phyloP scores from a whole-genome alignment of 2,888 invertebrate species.

The Drosophila nr. perissopoda region DNA sequence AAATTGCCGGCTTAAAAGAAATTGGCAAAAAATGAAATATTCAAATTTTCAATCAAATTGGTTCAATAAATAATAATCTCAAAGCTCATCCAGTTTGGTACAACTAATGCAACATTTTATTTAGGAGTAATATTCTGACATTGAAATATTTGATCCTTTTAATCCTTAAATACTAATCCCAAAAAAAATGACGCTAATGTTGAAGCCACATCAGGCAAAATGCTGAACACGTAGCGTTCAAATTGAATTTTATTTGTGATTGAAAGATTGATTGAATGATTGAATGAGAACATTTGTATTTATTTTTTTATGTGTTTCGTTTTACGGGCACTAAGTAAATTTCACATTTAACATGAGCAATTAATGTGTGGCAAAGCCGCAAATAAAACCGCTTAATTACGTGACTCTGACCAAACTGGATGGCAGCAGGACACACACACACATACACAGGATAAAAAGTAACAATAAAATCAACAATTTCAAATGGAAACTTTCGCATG shows the following conservation, averaged over 20 bases:
- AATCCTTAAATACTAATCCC: not conserved
- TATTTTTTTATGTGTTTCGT: constrained; percentile 17
- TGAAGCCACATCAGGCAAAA: constrained; percentile 12
- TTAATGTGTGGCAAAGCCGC: constrained; percentile 77
- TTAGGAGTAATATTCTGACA: not conserved
- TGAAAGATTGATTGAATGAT: not conserved
- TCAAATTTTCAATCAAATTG: not conserved
- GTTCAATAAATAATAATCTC: not conserved
- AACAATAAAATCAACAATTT: constrained; percentile 31
- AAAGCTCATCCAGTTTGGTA: not conserved
- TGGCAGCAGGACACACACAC: constrained; percentile 13
- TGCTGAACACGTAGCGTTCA: constrained; percentile 5
- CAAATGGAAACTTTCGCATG: constrained; percentile 64
- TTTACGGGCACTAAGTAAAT: constrained; percentile 50
- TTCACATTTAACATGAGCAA: constrained; percentile 74
- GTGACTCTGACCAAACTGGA: constrained; percentile 60
- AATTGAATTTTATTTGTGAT: not conserved
- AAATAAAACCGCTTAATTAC: constrained; percentile 79
- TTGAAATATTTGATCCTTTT: constrained; percentile 1
- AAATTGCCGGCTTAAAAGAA: not conserved
- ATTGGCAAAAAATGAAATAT: not conserved
- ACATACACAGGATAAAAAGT: constrained; percentile 7
- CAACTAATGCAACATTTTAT: not conserved
- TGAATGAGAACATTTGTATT: not conserved
- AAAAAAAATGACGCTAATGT: not conserved